These are phyloP conservation scores for Lordiphosa andalusiaca DNA, from an alignment of 2,888 invertebrate genomes.

Conservation along the genomic window DNA sequence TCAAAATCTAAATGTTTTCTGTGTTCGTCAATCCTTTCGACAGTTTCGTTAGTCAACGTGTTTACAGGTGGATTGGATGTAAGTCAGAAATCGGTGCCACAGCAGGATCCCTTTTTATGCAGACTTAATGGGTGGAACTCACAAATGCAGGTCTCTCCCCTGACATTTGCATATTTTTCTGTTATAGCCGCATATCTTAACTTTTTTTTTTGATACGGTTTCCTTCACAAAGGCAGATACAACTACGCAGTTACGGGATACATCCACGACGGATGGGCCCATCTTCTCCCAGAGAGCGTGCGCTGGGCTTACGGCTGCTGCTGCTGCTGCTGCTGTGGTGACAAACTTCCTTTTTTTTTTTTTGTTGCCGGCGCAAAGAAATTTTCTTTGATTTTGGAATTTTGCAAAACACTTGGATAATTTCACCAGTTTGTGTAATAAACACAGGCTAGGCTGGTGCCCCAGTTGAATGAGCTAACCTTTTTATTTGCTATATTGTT, in stretches of 20 bases:
- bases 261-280: slow-evolving; percentile 38
- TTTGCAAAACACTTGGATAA: slow-evolving; percentile 3
- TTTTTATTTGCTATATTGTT: slow-evolving; percentile 7
- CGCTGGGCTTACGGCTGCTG: slow-evolving; percentile 24
- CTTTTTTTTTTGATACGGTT: neutral
- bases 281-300: slow-evolving; percentile 15
- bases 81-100: too few relatives aligned
- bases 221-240: neutral
- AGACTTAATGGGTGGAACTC: too few relatives aligned
- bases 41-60: too few relatives aligned
- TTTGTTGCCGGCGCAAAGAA: slow-evolving; percentile 30
- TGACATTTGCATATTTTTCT: slow-evolving; percentile 20
- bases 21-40: too few relatives aligned
- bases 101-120: too few relatives aligned
- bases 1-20: too few relatives aligned
- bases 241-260: slow-evolving; percentile 32
- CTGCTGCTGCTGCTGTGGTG: slow-evolving; percentile 40
- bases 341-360: slow-evolving; percentile 20
- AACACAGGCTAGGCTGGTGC: neutral
- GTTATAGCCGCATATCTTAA: neutral
- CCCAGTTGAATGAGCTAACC: neutral
- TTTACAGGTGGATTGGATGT: too few relatives aligned
- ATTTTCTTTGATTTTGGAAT: slow-evolving; percentile 14
- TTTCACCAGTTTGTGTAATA: slow-evolving; percentile 9
- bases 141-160: neutral